Conservation (phyloP, 1,140 invertebrate species). For the Drosophila littoralis region DNA sequence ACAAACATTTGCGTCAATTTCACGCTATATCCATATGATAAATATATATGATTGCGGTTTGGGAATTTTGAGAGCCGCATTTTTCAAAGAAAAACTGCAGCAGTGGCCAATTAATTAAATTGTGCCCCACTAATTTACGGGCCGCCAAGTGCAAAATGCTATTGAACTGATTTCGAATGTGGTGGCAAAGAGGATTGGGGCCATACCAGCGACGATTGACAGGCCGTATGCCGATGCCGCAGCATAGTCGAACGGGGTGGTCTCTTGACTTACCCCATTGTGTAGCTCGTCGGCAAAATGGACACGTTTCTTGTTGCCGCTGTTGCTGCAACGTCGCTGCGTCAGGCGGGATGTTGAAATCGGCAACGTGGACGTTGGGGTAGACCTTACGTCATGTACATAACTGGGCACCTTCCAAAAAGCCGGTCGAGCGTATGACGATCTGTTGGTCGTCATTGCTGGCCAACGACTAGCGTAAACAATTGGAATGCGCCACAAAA, state of each 20-base stretch:
- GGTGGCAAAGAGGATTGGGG: slow-evolving; percentile 62
- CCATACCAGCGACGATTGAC: slow-evolving; percentile 68
- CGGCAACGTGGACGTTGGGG: slow-evolving; percentile 5
- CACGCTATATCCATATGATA: slow-evolving; percentile 21
- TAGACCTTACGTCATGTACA: slow-evolving; percentile 40
- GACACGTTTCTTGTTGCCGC: slow-evolving; percentile 77
- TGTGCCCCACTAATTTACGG: slow-evolving; percentile 73
- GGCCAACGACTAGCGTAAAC: slow-evolving; percentile 76
- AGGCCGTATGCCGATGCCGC: slow-evolving; percentile 43
- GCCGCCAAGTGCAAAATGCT: slow-evolving; percentile 68
- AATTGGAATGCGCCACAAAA: slow-evolving; percentile 64
- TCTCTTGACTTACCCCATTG: slow-evolving; percentile 60
- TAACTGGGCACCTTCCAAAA: slow-evolving; percentile 87
- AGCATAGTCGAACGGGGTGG: slow-evolving; percentile 1
- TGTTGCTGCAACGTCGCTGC: slow-evolving; percentile 50
- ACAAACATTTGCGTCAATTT: slow-evolving; percentile 52
- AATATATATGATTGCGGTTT: slow-evolving; percentile 6
- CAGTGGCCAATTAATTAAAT: slow-evolving; percentile 78
- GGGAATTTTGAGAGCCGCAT: slow-evolving; percentile 32
- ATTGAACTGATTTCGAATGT: slow-evolving; percentile 76
- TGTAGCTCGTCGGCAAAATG: slow-evolving; percentile 72
- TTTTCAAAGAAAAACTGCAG: slow-evolving; percentile 56
- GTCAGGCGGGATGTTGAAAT: slow-evolving; percentile 43
- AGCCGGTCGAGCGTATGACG: slow-evolving; percentile 86
- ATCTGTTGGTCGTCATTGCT: slow-evolving; percentile 80